A percentile compares a stretch with the other conserved stretches of the same genome.
Evolutionary conservation across 2,113 vertebrate species (phyloP).

Genomic region (Sylvietta virens): DNA sequence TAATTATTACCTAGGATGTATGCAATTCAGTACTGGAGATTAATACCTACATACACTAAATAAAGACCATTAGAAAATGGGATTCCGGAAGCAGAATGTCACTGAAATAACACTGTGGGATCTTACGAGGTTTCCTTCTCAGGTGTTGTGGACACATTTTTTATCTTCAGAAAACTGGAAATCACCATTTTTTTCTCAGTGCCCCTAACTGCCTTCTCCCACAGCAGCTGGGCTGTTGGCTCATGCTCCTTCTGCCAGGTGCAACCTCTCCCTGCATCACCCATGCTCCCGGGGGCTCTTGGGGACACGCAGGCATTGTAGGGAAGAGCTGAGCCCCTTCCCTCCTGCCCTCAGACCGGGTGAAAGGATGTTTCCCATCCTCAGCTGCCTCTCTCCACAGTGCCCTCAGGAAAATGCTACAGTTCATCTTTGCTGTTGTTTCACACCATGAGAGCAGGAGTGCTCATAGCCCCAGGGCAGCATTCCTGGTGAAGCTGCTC

Average conservation of each 20-base stretch:
- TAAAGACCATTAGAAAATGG: not conserved
- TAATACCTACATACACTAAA: not conserved
- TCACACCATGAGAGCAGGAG: not conserved
- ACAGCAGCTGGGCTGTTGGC: rapidly evolving
- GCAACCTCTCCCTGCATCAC: too few species aligned
- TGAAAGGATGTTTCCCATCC: not conserved
- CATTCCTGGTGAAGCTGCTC: not conserved
- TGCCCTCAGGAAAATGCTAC: not conserved
- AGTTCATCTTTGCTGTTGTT: not conserved
- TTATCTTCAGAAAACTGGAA: not conserved
- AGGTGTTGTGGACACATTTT: not conserved
- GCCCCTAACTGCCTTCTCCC: not conserved
- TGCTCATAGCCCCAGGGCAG: not conserved
- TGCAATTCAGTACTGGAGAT: not conserved
- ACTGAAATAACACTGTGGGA: not conserved
- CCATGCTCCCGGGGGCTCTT: not conserved
- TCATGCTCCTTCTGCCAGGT: rapidly evolving
- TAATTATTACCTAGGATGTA: not conserved
- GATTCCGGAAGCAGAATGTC: not conserved
- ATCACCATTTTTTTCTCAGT: not conserved
- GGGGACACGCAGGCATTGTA: rapidly evolving
- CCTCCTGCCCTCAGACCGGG: not conserved
- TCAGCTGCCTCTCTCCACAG: not conserved
- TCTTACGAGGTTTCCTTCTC: not conserved
- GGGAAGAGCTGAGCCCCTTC: not conserved